Evolutionary conservation across 2,113 vertebrate genomes (phyloP).

Genomic region (Brachyhypopomus occidentalis): DNA sequence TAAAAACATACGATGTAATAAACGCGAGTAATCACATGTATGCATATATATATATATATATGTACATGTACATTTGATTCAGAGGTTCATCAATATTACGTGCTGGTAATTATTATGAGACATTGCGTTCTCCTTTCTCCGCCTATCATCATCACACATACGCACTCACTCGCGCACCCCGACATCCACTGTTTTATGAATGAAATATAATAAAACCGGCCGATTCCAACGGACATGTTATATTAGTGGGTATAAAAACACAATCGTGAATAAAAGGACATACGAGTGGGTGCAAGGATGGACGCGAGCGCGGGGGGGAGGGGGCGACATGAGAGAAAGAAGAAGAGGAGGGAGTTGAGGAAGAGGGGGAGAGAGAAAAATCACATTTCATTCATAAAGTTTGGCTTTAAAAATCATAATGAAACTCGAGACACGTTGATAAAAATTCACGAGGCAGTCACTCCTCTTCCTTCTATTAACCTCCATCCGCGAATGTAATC

Average conservation of each 20-base stretch:
- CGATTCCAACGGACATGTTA: constrained; percentile 47
- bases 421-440: constrained; percentile 80
- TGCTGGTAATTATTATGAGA: constrained; percentile 55
- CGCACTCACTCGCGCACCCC: constrained; percentile 65
- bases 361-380: constrained; percentile 63
- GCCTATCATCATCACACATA: constrained; percentile 49
- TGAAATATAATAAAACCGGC: constrained; percentile 63
- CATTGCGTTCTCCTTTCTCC: constrained; percentile 49
- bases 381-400: constrained; percentile 91
- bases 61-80: constrained; percentile 5
- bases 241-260: constrained; percentile 56
- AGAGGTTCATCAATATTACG: constrained; percentile 46
- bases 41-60: constrained; percentile 8
- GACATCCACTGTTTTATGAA: constrained; percentile 77
- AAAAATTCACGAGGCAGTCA: constrained; percentile 74
- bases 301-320: constrained; percentile 58
- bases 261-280: constrained; percentile 61
- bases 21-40: constrained; percentile 6
- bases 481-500: constrained; percentile 56
- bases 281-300: constrained; percentile 66
- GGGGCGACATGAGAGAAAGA: constrained; percentile 61
- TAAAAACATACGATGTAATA: constrained; percentile 24
- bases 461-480: constrained; percentile 57
- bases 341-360: constrained; percentile 63
- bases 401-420: constrained; percentile 86